A percentile compares a stretch with the other conserved stretches of the same genome.
Evolutionary conservation across 2,888 invertebrate genomes (phyloP).

Genomic region (Meiosimyza decipiens): DNA sequence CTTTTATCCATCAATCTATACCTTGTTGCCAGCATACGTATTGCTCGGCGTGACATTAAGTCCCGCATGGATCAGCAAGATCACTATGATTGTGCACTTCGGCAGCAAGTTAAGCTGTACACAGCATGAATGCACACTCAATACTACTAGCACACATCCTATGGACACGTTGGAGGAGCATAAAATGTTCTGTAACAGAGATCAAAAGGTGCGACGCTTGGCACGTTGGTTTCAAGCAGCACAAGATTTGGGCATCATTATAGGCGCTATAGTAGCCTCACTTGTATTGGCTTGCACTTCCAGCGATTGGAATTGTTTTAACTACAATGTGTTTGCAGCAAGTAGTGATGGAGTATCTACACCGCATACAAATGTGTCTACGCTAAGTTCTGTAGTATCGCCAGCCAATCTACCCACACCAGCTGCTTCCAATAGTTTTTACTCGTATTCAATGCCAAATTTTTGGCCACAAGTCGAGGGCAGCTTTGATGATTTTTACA

Average conservation of each 20-base stretch:
- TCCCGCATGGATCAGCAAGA: constrained; percentile 61
- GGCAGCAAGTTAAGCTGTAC: constrained; percentile 64
- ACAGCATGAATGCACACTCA: constrained; percentile 60
- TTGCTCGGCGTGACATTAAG: constrained; percentile 72
- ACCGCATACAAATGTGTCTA: constrained; percentile 21
- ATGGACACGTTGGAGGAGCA: constrained; percentile 61
- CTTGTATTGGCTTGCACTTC: constrained; percentile 66
- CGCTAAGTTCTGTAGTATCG: not conserved
- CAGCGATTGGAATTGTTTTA: constrained; percentile 58
- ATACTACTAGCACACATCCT: constrained; percentile 40
- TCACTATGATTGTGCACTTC: constrained; percentile 61
- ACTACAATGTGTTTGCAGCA: constrained; percentile 28
- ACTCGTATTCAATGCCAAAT: constrained; percentile 44
- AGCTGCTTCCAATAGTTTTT: constrained; percentile 37
- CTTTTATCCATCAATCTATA: constrained; percentile 69
- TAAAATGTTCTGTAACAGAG: constrained; percentile 64
- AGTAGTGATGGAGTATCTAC: not conserved
- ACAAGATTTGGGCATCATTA: constrained; percentile 71
- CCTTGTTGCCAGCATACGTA: constrained; percentile 69
- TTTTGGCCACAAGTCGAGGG: constrained; percentile 46
- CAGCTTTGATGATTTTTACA: constrained; percentile 68
- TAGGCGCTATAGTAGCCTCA: constrained; percentile 70
- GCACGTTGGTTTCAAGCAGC: constrained; percentile 70
- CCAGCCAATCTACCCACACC: constrained; percentile 19
- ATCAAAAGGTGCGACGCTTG: constrained; percentile 68